Evolutionary conservation across 2,113 vertebrate species (phyloP), one percentile per base, ranked within the genome.

Genomic region (Gracilinanus agilis): DNA sequence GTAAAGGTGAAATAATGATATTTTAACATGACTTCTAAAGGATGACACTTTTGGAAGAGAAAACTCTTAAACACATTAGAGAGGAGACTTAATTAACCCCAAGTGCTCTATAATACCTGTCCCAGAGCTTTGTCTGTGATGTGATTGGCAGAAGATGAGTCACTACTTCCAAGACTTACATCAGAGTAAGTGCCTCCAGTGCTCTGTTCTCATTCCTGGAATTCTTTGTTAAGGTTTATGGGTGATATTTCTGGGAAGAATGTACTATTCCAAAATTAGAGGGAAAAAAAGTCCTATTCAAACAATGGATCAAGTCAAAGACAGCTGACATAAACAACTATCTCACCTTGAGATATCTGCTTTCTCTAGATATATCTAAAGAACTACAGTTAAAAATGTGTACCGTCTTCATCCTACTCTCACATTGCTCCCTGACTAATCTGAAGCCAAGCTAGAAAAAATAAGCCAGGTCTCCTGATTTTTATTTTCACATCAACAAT

Each of bases 81-180:
- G 95, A 97, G 93, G 95, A 96, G 44, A 61, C 95, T 91, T 83
- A 83, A 95, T 97, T 97, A 97, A 95, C 94, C 40, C 92, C 93
- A 93, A 91, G 96, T 95, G 92, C 95, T 91, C 96, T 49, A 23
- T 94, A 95, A 92, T 95, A 92, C 92, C 94, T 93, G 92, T 94
- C 96, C 96, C 95, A 95, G 97, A 95, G 94, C 53, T 98, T 95
- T 96, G 88, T 67, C 93, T 95, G 53, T 23, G 5, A 96, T 96
- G n/a, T 96, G 97, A 92, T 96, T 97, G 97, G 67, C 44, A 95
- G 67, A 91, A 97, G 96, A 96, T 92, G 96, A 92, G 88, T 96
- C 94, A 92, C 49, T 92, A 44, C 91, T 95, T 97, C 92, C 90
- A 97, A 94, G 93, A 95, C 34, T 83, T 90, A 25, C 44, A 93